These are phyloP conservation scores for Tetragnatha versicolor DNA, from an alignment of 1,140 invertebrate genomes.

Conservation along the genomic window DNA sequence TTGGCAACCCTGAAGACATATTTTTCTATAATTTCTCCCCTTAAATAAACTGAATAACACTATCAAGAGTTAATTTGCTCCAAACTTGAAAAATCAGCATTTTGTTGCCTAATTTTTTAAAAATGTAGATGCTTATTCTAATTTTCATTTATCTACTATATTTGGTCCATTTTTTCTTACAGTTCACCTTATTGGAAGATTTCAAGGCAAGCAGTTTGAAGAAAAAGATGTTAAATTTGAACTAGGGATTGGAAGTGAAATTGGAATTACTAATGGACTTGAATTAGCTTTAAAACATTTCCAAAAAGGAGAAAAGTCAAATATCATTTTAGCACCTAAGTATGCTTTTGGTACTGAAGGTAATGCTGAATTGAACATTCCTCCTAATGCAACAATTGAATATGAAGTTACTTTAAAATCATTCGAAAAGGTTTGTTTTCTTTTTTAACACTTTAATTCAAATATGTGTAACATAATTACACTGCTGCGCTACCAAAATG, in stretches of 20 bases:
- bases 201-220: slow-evolving; percentile 74
- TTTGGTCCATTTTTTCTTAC: too few species aligned
- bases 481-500: too few species aligned
- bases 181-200: slow-evolving; percentile 82
- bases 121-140: too few species aligned
- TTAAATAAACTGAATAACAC: too few species aligned
- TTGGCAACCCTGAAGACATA: too few species aligned
- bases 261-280: slow-evolving; percentile 79
- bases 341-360: slow-evolving; percentile 83
- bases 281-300: slow-evolving; percentile 87
- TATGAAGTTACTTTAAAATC: slow-evolving; percentile 68
- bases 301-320: slow-evolving; percentile 80
- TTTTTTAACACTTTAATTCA: not conserved
- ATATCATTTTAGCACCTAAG: slow-evolving; percentile 76
- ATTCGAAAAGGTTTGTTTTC: slow-evolving; percentile 46
- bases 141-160: too few species aligned
- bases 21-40: too few species aligned
- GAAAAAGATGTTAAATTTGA: slow-evolving; percentile 80
- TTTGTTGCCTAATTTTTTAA: too few species aligned
- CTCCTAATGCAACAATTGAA: slow-evolving; percentile 73
- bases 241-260: slow-evolving; percentile 84
- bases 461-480: too few species aligned
- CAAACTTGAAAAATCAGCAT: too few species aligned
- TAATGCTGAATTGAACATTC: slow-evolving; percentile 76
- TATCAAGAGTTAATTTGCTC: too few species aligned